These are phyloP conservation scores for Nannospalax galili DNA, from an alignment of 2,113 vertebrate genomes.

Conservation along the genomic window DNA sequence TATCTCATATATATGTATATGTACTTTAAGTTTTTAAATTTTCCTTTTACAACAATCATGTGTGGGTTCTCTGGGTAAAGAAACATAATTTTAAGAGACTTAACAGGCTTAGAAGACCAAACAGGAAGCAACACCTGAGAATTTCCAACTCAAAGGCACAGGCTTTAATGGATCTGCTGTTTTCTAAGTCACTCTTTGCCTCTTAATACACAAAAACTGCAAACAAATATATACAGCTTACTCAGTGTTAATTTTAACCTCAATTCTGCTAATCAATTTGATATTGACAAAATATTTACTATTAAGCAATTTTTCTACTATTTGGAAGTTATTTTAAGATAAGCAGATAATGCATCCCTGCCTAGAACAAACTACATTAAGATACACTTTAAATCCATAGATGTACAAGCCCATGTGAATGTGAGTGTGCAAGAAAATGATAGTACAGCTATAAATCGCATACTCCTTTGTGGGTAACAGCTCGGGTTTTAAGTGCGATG, in stretches of 20 bases:
- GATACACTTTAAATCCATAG: not conserved
- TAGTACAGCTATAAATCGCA: conserved; percentile 68
- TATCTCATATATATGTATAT: not conserved
- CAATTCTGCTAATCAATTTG: not conserved
- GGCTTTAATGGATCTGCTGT: not conserved
- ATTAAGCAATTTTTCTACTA: not conserved
- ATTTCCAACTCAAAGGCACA: not conserved
- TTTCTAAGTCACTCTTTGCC: not conserved
- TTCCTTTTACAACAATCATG: not conserved
- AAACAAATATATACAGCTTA: not conserved
- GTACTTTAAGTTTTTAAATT: not conserved
- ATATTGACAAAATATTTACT: not conserved
- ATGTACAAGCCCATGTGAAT: not conserved
- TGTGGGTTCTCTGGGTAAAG: not conserved
- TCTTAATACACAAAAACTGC: not conserved
- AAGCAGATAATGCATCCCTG: conserved; percentile 13
- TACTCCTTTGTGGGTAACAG: conserved; percentile 54
- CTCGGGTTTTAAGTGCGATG: conserved; percentile 55
- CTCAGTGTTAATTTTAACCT: not conserved
- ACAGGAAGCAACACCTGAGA: not conserved
- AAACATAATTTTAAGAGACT: conserved; percentile 39
- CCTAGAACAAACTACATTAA: too few relatives aligned
- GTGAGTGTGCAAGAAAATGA: conserved; percentile 51
- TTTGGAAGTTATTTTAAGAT: conserved; percentile 40
- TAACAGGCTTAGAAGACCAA: not conserved